phyloP scores from a whole-genome alignment of 2,113 vertebrate genomes.

The Syngnathus typhle region DNA sequence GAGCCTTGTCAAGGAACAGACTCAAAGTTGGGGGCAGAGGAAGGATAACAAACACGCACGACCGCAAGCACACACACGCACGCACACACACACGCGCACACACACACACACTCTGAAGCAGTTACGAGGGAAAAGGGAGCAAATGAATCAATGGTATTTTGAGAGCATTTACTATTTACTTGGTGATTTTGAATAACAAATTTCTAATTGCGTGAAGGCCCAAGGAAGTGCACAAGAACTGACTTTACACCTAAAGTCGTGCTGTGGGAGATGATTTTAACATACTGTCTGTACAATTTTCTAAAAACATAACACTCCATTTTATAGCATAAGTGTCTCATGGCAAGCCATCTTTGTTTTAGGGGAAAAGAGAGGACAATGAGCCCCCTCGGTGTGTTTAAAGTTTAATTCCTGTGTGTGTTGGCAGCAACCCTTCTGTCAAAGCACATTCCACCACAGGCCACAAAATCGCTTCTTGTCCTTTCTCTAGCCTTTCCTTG shows the following conservation, averaged over 20 bases:
- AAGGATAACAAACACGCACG: not conserved
- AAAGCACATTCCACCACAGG: constrained; percentile 53
- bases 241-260: constrained; percentile 16
- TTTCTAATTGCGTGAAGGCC: not conserved
- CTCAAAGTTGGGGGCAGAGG: constrained; percentile 14
- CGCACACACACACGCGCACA: constrained; percentile 19
- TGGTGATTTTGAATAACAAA: not conserved
- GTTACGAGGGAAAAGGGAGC: not conserved
- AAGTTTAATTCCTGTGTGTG: constrained; percentile 18
- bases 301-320: not conserved
- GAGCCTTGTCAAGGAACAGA: not conserved
- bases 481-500: constrained; percentile 25
- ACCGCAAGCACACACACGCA: constrained; percentile 2
- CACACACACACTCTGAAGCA: constrained; percentile 15
- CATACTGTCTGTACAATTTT: not conserved
- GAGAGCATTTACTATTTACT: not conserved
- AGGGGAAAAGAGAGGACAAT: constrained; percentile 9
- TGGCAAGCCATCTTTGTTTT: constrained; percentile 18
- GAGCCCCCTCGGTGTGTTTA: constrained; percentile 27
- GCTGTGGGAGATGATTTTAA: not conserved
- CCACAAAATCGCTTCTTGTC: constrained; percentile 51
- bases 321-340: constrained; percentile 5
- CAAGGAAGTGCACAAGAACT: not conserved
- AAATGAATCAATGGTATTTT: not conserved
- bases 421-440: constrained; percentile 35